phyloP scores from a whole-genome alignment of 2,888 invertebrate genomes.

The Podabrus alpinus region DNA sequence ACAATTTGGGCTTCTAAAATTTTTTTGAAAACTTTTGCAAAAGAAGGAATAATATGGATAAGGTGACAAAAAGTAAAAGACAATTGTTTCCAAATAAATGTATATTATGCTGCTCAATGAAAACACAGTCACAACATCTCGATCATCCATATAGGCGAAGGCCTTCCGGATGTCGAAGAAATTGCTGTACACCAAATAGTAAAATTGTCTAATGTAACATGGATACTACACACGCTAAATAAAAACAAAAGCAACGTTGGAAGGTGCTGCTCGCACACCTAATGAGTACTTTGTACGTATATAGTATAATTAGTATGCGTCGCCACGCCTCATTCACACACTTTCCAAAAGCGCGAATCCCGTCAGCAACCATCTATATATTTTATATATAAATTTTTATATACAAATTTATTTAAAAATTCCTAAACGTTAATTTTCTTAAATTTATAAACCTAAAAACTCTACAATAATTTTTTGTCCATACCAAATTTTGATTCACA shows the following conservation, averaged over 20 bases:
- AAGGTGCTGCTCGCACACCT: conserved; percentile 54
- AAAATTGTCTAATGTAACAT: conserved; percentile 60
- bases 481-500: conserved; percentile 60
- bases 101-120: conserved; percentile 75
- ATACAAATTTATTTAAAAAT: conserved; percentile 72
- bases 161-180: conserved; percentile 49
- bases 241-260: conserved; percentile 53
- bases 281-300: conserved; percentile 58
- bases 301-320: conserved; percentile 54
- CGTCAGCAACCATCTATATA: conserved; percentile 59
- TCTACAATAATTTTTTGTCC: conserved; percentile 57
- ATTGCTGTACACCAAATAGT: conserved; percentile 60
- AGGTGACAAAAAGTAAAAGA: neutral
- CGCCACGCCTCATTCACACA: conserved; percentile 54
- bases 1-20: too few relatives aligned
- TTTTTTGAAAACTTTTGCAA: too few relatives aligned
- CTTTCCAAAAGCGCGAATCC: conserved; percentile 47
- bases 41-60: neutral
- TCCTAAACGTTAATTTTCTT: conserved; percentile 70
- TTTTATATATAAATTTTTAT: conserved; percentile 67
- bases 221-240: conserved; percentile 58
- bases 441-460: conserved; percentile 57
- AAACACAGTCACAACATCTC: conserved; percentile 60
- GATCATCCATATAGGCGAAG: conserved; percentile 43
- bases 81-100: conserved; percentile 67